Conservation (phyloP, 1,140 invertebrate genomes). For the Carcinoscorpius rotundicauda region DNA sequence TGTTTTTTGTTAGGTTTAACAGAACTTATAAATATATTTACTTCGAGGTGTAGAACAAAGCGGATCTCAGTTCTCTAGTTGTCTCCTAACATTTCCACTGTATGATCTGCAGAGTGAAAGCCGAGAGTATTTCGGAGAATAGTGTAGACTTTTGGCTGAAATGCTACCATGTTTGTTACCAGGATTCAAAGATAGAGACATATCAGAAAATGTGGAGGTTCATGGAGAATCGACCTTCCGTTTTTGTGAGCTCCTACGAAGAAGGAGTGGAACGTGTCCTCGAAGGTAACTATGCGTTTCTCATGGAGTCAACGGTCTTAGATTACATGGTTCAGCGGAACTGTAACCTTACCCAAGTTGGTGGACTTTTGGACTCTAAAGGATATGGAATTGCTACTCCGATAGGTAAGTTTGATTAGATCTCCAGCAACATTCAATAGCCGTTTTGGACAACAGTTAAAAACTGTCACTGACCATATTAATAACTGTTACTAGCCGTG, state of each 20-base stretch:
- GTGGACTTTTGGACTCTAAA: slow-evolving; percentile 85
- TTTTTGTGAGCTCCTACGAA: slow-evolving; percentile 78
- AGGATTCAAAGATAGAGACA: slow-evolving; percentile 91
- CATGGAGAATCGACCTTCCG: slow-evolving; percentile 73
- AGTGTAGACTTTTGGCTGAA: not conserved
- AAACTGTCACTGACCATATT: no score
- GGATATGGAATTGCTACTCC: slow-evolving; percentile 51
- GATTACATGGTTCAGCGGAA: slow-evolving; percentile 91
- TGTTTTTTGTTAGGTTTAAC: no score
- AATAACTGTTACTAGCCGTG: not conserved
- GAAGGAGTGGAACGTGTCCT: slow-evolving; percentile 74
- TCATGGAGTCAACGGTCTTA: slow-evolving; percentile 97
- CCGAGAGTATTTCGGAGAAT: not conserved
- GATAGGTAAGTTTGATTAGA: slow-evolving; percentile 31
- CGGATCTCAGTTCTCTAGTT: not conserved
- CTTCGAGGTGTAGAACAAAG: not conserved
- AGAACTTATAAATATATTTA: no score
- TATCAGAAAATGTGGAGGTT: slow-evolving; percentile 94
- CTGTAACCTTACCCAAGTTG: slow-evolving; percentile 96
- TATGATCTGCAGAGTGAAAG: not conserved
- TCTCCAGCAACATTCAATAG: not conserved
- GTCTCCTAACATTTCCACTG: no score
- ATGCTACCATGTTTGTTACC: slow-evolving; percentile 4
- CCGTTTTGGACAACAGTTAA: not conserved
- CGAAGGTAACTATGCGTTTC: slow-evolving; percentile 86